phyloP scores from a whole-genome alignment of 2,888 invertebrate genomes.

The Ophonus ardosiacus region DNA sequence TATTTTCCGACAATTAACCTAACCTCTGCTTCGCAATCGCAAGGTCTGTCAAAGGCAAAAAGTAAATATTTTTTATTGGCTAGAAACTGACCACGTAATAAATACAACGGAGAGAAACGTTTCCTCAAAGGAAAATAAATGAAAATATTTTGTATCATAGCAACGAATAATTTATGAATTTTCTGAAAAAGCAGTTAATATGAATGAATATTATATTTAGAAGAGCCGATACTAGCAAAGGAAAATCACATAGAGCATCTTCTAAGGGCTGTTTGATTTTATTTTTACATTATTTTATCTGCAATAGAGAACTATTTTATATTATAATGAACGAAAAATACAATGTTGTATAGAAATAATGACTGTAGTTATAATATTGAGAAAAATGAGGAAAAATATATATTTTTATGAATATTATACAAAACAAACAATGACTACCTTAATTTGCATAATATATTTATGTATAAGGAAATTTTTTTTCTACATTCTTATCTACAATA shows the following conservation, averaged over 20 bases:
- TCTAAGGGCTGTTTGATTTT: background rate
- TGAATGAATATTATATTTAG: background rate
- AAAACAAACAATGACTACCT: background rate
- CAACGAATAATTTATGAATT: slow-evolving; percentile 6
- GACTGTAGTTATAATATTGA: background rate
- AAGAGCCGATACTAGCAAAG: background rate
- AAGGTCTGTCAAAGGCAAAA: slow-evolving; percentile 11
- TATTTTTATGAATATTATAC: background rate
- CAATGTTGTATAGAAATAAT: background rate
- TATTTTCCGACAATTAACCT: slow-evolving; percentile 25
- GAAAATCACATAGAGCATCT: background rate
- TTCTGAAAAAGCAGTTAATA: background rate
- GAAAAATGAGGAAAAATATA: background rate
- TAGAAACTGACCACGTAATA: slow-evolving; percentile 29
- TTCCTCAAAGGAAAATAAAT: slow-evolving; percentile 14
- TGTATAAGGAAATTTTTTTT: no score
- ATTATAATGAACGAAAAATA: background rate
- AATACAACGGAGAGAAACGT: background rate
- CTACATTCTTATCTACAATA: no score
- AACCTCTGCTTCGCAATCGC: no score
- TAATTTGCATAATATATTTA: no score
- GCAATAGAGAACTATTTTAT: background rate
- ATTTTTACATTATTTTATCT: background rate
- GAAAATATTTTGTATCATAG: background rate
- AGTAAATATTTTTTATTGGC: slow-evolving; percentile 22